phyloP scores from a whole-genome alignment of 2,888 invertebrate genomes.

The Hydrotaea diabolus region DNA sequence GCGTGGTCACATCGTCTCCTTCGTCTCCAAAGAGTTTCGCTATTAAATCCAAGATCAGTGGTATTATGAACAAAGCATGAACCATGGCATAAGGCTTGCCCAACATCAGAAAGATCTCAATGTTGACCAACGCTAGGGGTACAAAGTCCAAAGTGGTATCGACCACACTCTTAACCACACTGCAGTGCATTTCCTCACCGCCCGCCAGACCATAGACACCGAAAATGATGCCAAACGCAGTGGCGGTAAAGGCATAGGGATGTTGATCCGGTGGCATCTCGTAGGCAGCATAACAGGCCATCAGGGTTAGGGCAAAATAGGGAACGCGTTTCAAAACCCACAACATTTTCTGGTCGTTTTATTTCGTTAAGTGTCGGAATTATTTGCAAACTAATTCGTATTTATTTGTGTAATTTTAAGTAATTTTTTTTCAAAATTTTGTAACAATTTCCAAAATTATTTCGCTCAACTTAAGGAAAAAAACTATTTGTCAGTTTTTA shows the following conservation, averaged over 20 bases:
- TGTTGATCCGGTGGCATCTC: slow-evolving; percentile 68
- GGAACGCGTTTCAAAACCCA: slow-evolving; percentile 33
- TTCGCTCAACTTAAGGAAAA: neutral
- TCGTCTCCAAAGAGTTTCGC: slow-evolving; percentile 59
- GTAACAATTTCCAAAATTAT: neutral
- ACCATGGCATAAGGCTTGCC: slow-evolving; percentile 70
- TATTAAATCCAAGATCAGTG: slow-evolving; percentile 66
- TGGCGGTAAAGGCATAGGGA: slow-evolving; percentile 72
- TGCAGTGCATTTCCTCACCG: slow-evolving; percentile 55
- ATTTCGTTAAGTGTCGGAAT: neutral
- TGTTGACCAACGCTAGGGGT: slow-evolving; percentile 73
- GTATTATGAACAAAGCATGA: slow-evolving; percentile 72
- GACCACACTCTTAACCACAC: slow-evolving; percentile 52
- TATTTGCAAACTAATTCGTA: slow-evolving; percentile 13
- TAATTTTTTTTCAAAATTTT: neutral
- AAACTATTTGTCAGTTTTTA: too few relatives aligned
- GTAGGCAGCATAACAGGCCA: slow-evolving; percentile 68
- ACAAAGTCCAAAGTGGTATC: slow-evolving; percentile 70
- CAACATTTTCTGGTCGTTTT: slow-evolving; percentile 26
- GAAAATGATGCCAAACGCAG: slow-evolving; percentile 72
- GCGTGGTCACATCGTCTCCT: slow-evolving; percentile 43
- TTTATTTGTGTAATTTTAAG: neutral
- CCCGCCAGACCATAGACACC: slow-evolving; percentile 72
- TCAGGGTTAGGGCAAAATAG: slow-evolving; percentile 32
- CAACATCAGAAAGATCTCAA: slow-evolving; percentile 71